Base-by-base conservation (phyloP, 2,113 vertebrate genomes). In the Maccullochella peelii region DNA sequence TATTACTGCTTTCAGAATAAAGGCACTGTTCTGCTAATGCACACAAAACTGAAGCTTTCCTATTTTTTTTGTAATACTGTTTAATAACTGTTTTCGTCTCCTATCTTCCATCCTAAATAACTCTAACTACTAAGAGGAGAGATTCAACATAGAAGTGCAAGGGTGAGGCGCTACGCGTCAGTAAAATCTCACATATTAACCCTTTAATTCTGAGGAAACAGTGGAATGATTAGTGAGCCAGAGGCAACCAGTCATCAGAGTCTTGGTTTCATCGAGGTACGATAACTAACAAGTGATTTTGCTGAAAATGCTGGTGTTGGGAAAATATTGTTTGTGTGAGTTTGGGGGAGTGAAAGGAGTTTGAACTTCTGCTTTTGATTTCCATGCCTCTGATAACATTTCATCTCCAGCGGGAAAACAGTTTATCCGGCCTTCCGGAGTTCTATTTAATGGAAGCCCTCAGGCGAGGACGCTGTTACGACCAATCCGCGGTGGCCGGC, bases 301-400 rank as follows among this genome's bases (percentile, higher is more conserved):
- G 1, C 3, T 27, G 9, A 3, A 47, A 67, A 59, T 42, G 5
- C 44, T 65, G 38, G 33, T 33, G 18, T 55, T 61, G 36, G 30
- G 12, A 47, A 54, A 62, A 47, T 74, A 80, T 47, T 62, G 52
- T 72, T 40, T 65, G 47, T 36, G 36, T 30, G 15, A 14, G 44
- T 61, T 72, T 55, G 15, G 30, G 6, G 8, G n/a, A 14, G 21
- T n/a, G 47, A 52, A 42, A 15, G 7, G 18, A 50, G 49, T 77
- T 67, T 75, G 10, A 73, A 59, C 70, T 82, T 87, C 86, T 92
- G 88, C 80, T 86, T 93, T 89, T 72, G 77, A 90, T 89, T 88
- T 90, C 52, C 79, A 54, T 44, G 59, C 63, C 70, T 84, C 76
- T 71, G 79, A 86, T 78, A 91, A 86, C 79, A 90, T 91, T 91